Conservation (phyloP, 2,113 vertebrate genomes). For the Microtus ochrogaster region DNA sequence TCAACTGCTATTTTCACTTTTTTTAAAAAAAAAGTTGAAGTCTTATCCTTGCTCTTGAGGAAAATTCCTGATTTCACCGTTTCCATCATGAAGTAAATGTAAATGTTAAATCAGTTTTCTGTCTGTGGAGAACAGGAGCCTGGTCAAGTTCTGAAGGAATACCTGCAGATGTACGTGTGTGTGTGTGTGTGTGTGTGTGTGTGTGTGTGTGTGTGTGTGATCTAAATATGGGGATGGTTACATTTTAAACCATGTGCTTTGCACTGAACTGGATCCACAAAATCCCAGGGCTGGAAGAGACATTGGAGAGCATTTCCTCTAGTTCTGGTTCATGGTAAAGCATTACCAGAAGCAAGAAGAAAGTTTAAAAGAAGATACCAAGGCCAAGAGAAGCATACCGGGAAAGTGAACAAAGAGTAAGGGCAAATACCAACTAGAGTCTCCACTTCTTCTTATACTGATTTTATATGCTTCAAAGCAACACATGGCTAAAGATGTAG, state of each 20-base stretch:
- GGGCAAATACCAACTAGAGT: neutral
- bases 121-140: neutral
- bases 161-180: neutral
- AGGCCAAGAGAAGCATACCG: neutral
- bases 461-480: neutral
- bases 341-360: neutral
- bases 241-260: neutral
- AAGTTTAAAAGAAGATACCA: neutral
- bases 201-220: neutral
- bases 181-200: no score
- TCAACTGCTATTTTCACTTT: neutral
- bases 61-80: neutral
- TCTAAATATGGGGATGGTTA: neutral
- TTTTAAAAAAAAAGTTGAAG: neutral
- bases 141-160: neutral
- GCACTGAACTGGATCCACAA: neutral
- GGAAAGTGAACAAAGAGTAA: neutral
- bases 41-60: neutral
- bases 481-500: neutral
- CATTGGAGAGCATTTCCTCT: neutral
- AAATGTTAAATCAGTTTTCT: neutral
- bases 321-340: neutral
- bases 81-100: neutral
- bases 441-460: neutral
- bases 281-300: neutral